Evolutionary conservation across 1,140 invertebrate species (phyloP).

Genomic region (Drosophila kikkawai): DNA sequence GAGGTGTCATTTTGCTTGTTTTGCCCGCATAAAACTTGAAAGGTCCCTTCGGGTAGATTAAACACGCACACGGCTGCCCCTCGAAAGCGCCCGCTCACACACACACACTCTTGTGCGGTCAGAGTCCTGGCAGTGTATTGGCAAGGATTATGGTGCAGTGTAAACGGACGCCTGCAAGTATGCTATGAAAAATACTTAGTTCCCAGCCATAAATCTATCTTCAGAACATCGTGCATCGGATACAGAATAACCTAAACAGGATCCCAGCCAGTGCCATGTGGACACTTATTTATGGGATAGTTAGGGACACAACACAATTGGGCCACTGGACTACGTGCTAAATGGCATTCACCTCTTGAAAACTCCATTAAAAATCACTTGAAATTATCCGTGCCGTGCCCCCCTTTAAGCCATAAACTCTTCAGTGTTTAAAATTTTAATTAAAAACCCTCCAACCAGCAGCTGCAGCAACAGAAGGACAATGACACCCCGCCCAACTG

Average conservation of each 20-base stretch:
- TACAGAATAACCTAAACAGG: constrained; percentile 14
- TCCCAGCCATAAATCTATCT: constrained; percentile 30
- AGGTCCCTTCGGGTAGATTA: constrained; percentile 75
- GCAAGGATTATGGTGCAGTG: constrained; percentile 56
- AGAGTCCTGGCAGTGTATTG: constrained; percentile 40
- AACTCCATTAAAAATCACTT: constrained; percentile 31
- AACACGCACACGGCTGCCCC: constrained; percentile 66
- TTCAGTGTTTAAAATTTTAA: constrained; percentile 40
- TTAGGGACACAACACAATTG: constrained; percentile 11
- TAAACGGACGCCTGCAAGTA: constrained; percentile 60
- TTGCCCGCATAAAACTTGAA: constrained; percentile 72
- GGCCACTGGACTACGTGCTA: constrained; percentile 4
- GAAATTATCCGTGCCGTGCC: no score
- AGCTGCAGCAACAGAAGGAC: constrained; percentile 2
- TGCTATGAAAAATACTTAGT: constrained; percentile 51
- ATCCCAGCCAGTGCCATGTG: constrained; percentile 7
- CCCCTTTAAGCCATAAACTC: constrained; percentile 22
- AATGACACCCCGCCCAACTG: constrained; percentile 2
- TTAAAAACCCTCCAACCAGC: constrained; percentile 38
- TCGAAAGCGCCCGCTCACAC: constrained; percentile 5
- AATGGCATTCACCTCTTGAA: constrained; percentile 2
- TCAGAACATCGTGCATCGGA: constrained; percentile 12
- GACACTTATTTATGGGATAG: constrained; percentile 25
- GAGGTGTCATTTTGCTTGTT: constrained; percentile 58
- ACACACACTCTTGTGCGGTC: constrained; percentile 38